Evolutionary conservation across 2,888 invertebrate genomes (phyloP), one percentile per base, ranked within the genome.

Genomic region (Plagodis pulveraria): DNA sequence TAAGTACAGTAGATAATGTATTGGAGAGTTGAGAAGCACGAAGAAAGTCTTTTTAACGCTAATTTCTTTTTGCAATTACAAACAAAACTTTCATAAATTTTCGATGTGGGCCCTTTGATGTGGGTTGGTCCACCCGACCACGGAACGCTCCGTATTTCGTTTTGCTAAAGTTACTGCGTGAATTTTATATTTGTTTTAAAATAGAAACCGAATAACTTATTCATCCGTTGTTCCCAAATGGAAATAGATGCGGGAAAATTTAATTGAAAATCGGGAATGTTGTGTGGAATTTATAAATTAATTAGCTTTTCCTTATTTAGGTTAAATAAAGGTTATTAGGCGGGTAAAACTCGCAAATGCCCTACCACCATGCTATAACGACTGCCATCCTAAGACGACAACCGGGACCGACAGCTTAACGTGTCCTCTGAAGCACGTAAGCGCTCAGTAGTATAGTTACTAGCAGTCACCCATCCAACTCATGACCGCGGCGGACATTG

Each of bases 81-180:
- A 75, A 70, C 64, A 58, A 66, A 68, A 73, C 65, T 70, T 73
- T 73, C 65, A 71, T 74, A 72, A 71, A 76, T 73, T 69, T 72
- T 61, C 58, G 63, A 68, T 72, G 66, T 67, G 63, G 51, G 51
- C 67, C 67, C 66, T 74, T 78, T 79, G 76, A 77, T 73, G 76
- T 75, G 76, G 73, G 66, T 69, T 69, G 65, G 54, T 56, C 53
- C 56, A 56, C 33, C 60, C 48, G 46, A 58, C 47, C 55, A 33
- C 45, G 41, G 57, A 65, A 64, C 68, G 68, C 58, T 66, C 65
- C 47, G 65, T 67, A 58, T 56, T 58, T 56, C 38, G 57, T 32
- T 47, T n/a, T 9, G 33, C 38, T 33, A 8, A 44, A 56, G 56
- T 56, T 60, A 10, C 40, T 42, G 41, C 34, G 48, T 57, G 48